These are phyloP conservation scores for Bimastos eiseni DNA, from an alignment of 2,888 invertebrate species.

Conservation along the genomic window DNA sequence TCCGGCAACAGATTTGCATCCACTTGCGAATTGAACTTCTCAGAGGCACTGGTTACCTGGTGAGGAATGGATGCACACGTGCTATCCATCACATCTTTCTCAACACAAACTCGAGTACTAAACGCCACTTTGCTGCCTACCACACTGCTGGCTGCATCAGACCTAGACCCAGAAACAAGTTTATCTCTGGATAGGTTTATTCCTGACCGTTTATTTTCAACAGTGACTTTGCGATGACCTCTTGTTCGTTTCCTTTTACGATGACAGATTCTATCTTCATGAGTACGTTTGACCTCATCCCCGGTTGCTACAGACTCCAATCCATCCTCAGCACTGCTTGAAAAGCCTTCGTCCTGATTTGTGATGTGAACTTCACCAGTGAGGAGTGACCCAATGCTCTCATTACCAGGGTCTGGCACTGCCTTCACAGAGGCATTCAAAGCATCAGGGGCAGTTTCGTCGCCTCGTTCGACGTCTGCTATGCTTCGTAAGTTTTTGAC, in stretches of 20 bases:
- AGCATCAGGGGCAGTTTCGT: neutral
- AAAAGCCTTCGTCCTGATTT: neutral
- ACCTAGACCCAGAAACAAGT: neutral
- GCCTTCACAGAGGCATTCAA: neutral
- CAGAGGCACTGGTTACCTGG: neutral
- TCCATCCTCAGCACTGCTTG: neutral
- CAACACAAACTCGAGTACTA: neutral
- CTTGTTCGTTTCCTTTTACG: neutral
- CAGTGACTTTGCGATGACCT: neutral
- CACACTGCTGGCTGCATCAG: neutral
- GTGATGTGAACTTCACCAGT: neutral
- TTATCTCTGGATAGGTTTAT: neutral
- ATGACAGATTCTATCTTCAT: neutral
- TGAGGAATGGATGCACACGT: neutral
- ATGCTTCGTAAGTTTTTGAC: slow-evolving; percentile 21
- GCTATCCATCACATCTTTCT: neutral
- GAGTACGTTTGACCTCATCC: neutral
- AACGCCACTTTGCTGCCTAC: neutral
- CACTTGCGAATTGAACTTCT: neutral
- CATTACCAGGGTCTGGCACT: neutral
- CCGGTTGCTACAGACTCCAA: neutral
- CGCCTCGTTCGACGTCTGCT: neutral
- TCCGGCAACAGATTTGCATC: slow-evolving; percentile 5
- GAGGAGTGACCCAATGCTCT: neutral
- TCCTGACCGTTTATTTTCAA: neutral